Base-by-base conservation (phyloP, 2,888 invertebrate genomes). In the Polyploca ridens region DNA sequence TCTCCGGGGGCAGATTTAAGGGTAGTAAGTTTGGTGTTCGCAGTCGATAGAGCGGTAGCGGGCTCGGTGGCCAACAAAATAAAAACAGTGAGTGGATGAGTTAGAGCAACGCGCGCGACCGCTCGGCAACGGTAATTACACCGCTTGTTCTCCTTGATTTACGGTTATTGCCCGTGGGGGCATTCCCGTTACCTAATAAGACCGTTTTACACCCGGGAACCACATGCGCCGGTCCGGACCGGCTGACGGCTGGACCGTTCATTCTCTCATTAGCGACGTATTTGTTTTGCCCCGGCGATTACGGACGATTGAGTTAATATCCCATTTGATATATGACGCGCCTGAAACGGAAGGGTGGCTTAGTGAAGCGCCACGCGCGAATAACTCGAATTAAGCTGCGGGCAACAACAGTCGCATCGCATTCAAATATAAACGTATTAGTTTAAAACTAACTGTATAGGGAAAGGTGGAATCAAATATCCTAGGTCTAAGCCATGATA, bases 141-240 rank as follows among this genome's bases (percentile, higher is more conserved):
- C 91, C 93, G 94, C 94, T 94, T 94, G 94, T 93, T 94, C 93
- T 91, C 89, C 90, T 90, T 94, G 93, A 93, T 93, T 94, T 94
- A 94, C 93, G 93, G 94, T 94, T 94, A 94, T 94, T 94, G 94
- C 94, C 91, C 91, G 90, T 89, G 90, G 91, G 93, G 93, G 91
- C 87, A 92, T 92, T 90, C 92, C 91, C 89, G 93, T 90, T 93
- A 93, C 93, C 91, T 93, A 94, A 94, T 93, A 94, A 94, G 93
- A 92, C 88, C 92, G 90, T 92, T 93, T 93, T 91, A 90, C 93
- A 91, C 90, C 86, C 89, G 89, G 85, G 89, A 84, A 90, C 90
- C 90, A 91, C 90, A 93, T 91, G 91, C 89, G 92, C 88, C 87
- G 85, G 75, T 64, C 79, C 82, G 78, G 79, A 72, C 82, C 75